phyloP scores from a whole-genome alignment of 1,140 invertebrate species.

The Eumeta japonica region DNA sequence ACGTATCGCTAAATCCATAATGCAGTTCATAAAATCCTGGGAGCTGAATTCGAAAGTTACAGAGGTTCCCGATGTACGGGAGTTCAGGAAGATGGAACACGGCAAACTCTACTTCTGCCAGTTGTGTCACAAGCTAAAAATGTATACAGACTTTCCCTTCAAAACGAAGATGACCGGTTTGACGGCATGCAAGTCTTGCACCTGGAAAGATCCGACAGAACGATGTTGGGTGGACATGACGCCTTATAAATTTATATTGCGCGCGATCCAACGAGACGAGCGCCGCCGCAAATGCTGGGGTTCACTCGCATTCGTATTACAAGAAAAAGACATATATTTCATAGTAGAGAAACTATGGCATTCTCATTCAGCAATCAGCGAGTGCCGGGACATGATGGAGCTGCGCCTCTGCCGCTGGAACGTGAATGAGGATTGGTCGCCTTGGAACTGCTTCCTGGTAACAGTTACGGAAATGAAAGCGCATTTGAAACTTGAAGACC shows the following conservation, averaged over 20 bases:
- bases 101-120: conserved; percentile 55
- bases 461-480: conserved; percentile 64
- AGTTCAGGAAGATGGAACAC: conserved; percentile 51
- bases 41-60: conserved; percentile 58
- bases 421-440: conserved; percentile 63
- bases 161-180: conserved; percentile 42
- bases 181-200: conserved; percentile 56
- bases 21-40: conserved; percentile 56
- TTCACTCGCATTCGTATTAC: conserved; percentile 61
- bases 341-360: conserved; percentile 69
- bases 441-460: conserved; percentile 72
- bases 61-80: conserved; percentile 47
- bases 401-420: conserved; percentile 63
- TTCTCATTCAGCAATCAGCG: conserved; percentile 64
- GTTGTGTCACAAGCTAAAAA: conserved; percentile 57
- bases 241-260: conserved; percentile 63
- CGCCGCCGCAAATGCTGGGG: conserved; percentile 56
- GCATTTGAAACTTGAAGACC: conserved; percentile 56
- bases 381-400: conserved; percentile 58
- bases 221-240: conserved; percentile 59
- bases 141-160: conserved; percentile 52
- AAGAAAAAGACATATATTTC: conserved; percentile 64
- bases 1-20: conserved; percentile 56
- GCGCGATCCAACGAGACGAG: conserved; percentile 62
- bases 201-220: conserved; percentile 54